Evolutionary conservation across 2,113 vertebrate genomes (phyloP).

Genomic region (Xiphophorus maculatus): DNA sequence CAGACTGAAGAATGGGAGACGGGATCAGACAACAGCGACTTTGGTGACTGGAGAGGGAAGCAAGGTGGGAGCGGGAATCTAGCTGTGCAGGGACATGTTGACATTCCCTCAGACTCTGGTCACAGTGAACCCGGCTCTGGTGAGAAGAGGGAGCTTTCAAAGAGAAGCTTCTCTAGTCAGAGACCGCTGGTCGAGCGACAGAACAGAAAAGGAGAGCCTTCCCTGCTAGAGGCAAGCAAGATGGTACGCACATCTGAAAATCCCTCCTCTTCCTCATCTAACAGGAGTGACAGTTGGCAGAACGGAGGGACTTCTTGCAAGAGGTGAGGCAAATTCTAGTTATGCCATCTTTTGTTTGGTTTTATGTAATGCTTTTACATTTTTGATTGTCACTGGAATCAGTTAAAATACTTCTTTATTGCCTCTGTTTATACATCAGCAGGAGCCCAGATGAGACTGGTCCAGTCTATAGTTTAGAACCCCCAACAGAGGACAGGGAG

Average conservation of each 20-base stretch:
- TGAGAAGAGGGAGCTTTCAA: slow-evolving; percentile 94
- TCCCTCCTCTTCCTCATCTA: slow-evolving; percentile 74
- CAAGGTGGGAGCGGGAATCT: slow-evolving; percentile 67
- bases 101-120: slow-evolving; percentile 79
- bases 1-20: slow-evolving; percentile 96
- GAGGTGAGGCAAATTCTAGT: slow-evolving; percentile 78
- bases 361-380: background rate
- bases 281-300: slow-evolving; percentile 88
- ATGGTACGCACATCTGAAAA: slow-evolving; percentile 80
- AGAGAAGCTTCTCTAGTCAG: slow-evolving; percentile 97
- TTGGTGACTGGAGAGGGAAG: slow-evolving; percentile 89
- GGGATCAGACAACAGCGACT: slow-evolving; percentile 94
- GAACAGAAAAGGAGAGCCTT: slow-evolving; percentile 89
- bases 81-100: slow-evolving; percentile 70
- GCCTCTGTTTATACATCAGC: slow-evolving; percentile 42
- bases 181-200: slow-evolving; percentile 92
- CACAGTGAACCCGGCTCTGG: slow-evolving; percentile 76
- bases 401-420: background rate
- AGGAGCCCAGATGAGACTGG: slow-evolving; percentile 86
- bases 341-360: background rate
- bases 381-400: background rate
- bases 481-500: slow-evolving; percentile 76
- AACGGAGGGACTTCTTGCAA: slow-evolving; percentile 84
- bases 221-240: slow-evolving; percentile 84
- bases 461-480: slow-evolving; percentile 85